A percentile compares a stretch with the other conserved stretches of the same genome.
These are phyloP conservation scores for Lithophane semibrunnea DNA, from an alignment of 2,888 invertebrate species.

Conservation along the genomic window DNA sequence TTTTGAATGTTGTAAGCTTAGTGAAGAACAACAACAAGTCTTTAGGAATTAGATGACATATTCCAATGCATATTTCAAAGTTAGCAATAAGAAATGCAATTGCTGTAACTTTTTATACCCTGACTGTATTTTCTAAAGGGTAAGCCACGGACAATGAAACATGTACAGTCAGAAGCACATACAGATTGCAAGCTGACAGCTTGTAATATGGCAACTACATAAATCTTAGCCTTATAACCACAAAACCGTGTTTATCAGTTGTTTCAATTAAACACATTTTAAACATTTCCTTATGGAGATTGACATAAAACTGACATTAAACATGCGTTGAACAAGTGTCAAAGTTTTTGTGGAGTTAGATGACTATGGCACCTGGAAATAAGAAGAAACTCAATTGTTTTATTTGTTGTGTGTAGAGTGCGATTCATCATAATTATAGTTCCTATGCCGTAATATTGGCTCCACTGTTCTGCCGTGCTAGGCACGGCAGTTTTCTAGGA, in stretches of 20 bases:
- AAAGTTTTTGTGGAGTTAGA: not conserved
- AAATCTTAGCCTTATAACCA: not conserved
- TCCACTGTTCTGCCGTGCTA: too few relatives aligned
- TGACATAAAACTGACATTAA: too few relatives aligned
- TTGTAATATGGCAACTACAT: not conserved
- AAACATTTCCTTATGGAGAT: too few relatives aligned
- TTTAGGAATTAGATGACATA: conserved; percentile 14
- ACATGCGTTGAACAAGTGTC: too few relatives aligned
- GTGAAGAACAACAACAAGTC: conserved; percentile 19
- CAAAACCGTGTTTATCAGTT: too few relatives aligned
- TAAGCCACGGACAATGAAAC: conserved; percentile 12
- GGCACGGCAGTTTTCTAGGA: too few relatives aligned
- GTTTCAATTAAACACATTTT: too few relatives aligned
- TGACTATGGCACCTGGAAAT: not conserved
- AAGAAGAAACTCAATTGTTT: not conserved
- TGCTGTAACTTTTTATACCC: not conserved
- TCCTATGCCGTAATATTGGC: too few relatives aligned
- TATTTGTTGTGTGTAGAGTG: not conserved
- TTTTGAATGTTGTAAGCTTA: conserved; percentile 26
- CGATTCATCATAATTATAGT: too few relatives aligned
- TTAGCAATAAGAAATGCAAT: conserved; percentile 21
- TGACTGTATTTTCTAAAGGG: conserved; percentile 5
- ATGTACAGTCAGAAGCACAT: not conserved
- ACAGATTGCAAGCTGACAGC: not conserved
- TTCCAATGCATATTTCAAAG: not conserved